phyloP scores from a whole-genome alignment of 2,888 invertebrate species.

The Tenthredo livida region DNA sequence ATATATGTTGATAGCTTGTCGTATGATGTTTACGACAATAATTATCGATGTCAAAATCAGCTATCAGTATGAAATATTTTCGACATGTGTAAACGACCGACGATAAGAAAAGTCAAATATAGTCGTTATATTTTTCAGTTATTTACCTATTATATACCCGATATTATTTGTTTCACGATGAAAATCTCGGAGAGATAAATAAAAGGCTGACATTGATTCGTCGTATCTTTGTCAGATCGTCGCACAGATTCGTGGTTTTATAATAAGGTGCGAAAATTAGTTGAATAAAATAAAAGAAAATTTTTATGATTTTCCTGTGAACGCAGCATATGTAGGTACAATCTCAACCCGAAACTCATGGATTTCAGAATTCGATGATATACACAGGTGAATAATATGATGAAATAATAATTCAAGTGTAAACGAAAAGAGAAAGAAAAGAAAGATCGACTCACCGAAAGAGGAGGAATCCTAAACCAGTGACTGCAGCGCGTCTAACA shows the following conservation, averaged over 20 bases:
- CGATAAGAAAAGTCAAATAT: background rate
- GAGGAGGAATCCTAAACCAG: constrained; percentile 97
- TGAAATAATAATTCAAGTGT: background rate
- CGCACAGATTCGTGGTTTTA: too few relatives aligned
- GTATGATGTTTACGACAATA: too few relatives aligned
- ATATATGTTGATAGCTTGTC: too few relatives aligned
- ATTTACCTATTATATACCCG: background rate
- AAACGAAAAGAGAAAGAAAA: too few relatives aligned
- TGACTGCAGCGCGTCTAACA: constrained; percentile 98
- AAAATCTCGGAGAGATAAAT: background rate
- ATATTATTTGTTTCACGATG: background rate
- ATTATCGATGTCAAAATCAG: too few relatives aligned
- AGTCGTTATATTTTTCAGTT: background rate
- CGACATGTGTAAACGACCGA: background rate
- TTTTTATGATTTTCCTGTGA: background rate
- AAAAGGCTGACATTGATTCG: too few relatives aligned
- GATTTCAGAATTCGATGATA: background rate
- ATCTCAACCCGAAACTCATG: background rate
- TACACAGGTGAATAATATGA: background rate
- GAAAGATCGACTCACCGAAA: constrained; percentile 84
- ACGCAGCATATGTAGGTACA: background rate
- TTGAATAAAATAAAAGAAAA: background rate
- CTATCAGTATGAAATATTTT: too few relatives aligned
- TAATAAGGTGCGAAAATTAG: too few relatives aligned
- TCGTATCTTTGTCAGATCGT: too few relatives aligned